These are phyloP conservation scores for Berghia stephanieae DNA, from an alignment of 1,140 invertebrate species.

Conservation along the genomic window DNA sequence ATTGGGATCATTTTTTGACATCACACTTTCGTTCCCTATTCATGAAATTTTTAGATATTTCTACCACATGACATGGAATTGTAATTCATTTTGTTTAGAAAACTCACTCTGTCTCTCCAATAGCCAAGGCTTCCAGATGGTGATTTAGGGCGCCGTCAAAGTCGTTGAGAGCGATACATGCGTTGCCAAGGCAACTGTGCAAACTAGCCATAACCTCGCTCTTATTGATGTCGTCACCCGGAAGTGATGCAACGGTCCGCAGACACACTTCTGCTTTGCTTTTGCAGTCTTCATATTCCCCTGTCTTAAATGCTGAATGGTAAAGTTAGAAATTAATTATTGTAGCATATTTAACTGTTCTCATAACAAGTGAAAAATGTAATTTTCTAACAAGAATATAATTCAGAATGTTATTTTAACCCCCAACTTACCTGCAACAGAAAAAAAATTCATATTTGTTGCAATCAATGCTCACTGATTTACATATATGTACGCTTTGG, in stretches of 20 bases:
- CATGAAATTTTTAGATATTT: too few species aligned
- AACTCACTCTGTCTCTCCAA: constrained; percentile 58
- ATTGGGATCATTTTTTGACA: too few species aligned
- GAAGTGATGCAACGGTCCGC: constrained; percentile 52
- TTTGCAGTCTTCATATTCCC: constrained; percentile 53
- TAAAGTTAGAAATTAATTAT: neutral
- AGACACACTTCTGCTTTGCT: constrained; percentile 55
- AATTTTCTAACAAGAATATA: too few species aligned
- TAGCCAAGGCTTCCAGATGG: constrained; percentile 55
- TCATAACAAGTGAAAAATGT: neutral
- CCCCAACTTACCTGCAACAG: too few species aligned
- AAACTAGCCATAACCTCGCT: constrained; percentile 59
- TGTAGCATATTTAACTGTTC: neutral
- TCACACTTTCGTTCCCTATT: neutral
- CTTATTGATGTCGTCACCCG: constrained; percentile 52
- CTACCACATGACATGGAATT: too few species aligned
- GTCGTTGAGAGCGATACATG: constrained; percentile 59
- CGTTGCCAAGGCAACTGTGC: constrained; percentile 64
- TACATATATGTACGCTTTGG: too few species aligned
- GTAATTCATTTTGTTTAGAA: neutral
- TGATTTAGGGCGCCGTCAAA: constrained; percentile 58
- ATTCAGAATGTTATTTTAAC: too few species aligned
- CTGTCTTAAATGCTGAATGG: constrained; percentile 20
- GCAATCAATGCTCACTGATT: too few species aligned
- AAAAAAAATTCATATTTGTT: too few species aligned